phyloP scores from a whole-genome alignment of 2,797 vertebrate genomes.

The Xiphophorus birchmanni region DNA sequence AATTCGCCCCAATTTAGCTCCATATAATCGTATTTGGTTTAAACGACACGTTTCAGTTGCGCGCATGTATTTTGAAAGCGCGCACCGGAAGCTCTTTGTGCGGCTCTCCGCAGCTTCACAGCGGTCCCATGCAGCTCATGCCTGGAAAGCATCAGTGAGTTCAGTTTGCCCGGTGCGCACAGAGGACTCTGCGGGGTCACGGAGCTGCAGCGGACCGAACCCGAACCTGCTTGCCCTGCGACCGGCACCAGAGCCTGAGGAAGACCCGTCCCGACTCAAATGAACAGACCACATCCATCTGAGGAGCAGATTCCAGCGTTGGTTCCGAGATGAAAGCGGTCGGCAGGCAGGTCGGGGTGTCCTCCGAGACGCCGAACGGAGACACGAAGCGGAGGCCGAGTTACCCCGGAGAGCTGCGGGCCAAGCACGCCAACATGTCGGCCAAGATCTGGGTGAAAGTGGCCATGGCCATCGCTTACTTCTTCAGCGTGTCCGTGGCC shows the following conservation, averaged over 20 bases:
- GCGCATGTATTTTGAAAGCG: conserved; percentile 51
- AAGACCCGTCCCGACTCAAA: conserved; percentile 33
- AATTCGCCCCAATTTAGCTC: background rate
- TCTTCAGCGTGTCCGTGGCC: conserved; percentile 88
- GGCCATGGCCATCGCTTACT: conserved; percentile 88
- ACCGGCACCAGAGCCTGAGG: conserved; percentile 6
- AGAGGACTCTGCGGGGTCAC: conserved; percentile 37
- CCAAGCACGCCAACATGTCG: conserved; percentile 79
- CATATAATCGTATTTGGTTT: background rate
- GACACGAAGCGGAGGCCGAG: conserved; percentile 79
- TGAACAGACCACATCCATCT: conserved; percentile 34
- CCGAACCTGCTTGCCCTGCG: conserved; percentile 7
- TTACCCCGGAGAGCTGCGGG: conserved; percentile 84
- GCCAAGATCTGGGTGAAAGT: conserved; percentile 88
- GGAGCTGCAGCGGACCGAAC: background rate
- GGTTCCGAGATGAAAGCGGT: conserved; percentile 69
- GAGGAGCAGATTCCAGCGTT: conserved; percentile 7
- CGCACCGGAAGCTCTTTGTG: background rate
- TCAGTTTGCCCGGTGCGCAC: conserved; percentile 60
- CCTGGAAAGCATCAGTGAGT: conserved; percentile 42
- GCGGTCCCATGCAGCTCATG: conserved; percentile 60
- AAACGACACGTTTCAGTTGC: background rate
- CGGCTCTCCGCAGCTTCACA: rapidly evolving
- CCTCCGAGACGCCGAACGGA: conserved; percentile 72
- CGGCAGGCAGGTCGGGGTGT: conserved; percentile 42